Base-by-base conservation (phyloP, 2,888 invertebrate genomes). In the Lasius fuliginosus region DNA sequence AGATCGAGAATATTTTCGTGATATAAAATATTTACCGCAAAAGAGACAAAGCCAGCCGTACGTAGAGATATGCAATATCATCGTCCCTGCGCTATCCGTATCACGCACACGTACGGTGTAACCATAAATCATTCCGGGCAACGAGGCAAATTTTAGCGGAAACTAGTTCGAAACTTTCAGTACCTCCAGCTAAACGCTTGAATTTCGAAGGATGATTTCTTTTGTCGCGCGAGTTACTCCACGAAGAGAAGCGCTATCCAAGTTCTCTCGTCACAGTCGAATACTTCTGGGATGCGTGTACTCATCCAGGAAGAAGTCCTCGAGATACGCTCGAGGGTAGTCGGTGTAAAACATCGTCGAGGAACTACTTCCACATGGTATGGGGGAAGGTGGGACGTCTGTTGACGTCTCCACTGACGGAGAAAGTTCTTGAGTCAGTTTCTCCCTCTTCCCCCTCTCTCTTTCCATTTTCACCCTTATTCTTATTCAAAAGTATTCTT, bases 291-390 rank as follows among this genome's bases (percentile, higher is more conserved):
- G n/a, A 71, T 46, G 71, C 79, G 73, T 71, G 73, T 60, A 71
- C 60, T 46, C 79, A 79, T 79, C 73, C 79, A 27, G 27, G 79
- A 46, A 71, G 73, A 79, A 79, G 79, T 79, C 73, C 73, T 71
- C 36, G 71, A 79, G 79, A 79, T 79, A 71, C 79, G 71, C 79
- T 79, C 60, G 60, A 71, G 73, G 79, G 79, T 73, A 71, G 58
- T 79, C 71, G 46, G 46, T 71, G 79, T 71, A 73, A 73, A 81
- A 81, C 73, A 62, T 73, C 36, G 60, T 69, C 77, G 46, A 15
- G 79, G 40, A 73, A 73, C 71, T 69, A 65, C 69, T 69, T 11
- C 23, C 42, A 23, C 33, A 18, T 46, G 23, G 46, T 62, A 46
- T 36, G 46, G 49, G 49, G 8, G 27, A 73, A 77, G 68, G 23